A percentile compares a stretch with the other conserved stretches of the same genome.
Conservation (phyloP, 2,888 invertebrate species). For the Leucoptera coffeella region DNA sequence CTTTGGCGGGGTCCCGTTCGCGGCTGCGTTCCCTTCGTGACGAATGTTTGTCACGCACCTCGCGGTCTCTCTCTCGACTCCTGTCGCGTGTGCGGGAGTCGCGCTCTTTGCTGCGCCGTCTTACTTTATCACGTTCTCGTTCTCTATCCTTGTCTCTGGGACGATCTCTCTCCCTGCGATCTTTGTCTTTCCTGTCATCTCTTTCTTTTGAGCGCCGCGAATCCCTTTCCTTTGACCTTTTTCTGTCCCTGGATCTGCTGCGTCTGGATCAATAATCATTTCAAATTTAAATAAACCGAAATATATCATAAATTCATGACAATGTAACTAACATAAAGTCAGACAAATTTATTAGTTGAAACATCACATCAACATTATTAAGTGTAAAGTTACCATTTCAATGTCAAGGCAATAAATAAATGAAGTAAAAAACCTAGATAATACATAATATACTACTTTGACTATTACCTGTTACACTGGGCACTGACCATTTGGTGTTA, state of each 20-base stretch:
- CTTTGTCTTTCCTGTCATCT: slow-evolving; percentile 33
- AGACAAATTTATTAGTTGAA: no score
- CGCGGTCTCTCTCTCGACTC: slow-evolving; percentile 21
- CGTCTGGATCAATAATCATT: no score
- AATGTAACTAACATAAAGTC: no score
- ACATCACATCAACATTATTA: no score
- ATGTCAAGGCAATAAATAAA: no score
- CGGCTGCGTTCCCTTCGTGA: slow-evolving; percentile 25
- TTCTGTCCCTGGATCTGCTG: slow-evolving; percentile 13
- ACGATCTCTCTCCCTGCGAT: slow-evolving; percentile 18
- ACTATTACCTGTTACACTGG: no score
- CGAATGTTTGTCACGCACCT: slow-evolving; percentile 15
- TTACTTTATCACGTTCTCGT: slow-evolving; percentile 21
- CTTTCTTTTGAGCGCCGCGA: slow-evolving; percentile 49
- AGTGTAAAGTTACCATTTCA: no score
- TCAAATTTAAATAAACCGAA: no score
- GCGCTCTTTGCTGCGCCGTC: slow-evolving; percentile 12
- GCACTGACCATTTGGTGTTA: no score
- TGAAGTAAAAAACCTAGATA: no score
- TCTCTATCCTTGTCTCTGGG: slow-evolving; percentile 16
- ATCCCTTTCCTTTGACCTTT: slow-evolving; percentile 53
- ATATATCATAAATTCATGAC: no score
- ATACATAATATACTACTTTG: no score
- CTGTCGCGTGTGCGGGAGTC: slow-evolving; percentile 29
- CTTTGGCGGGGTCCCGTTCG: slow-evolving; percentile 17